Evolutionary conservation across 2,797 vertebrate genomes (phyloP).

Genomic region (Percopsis omiscomaycus): DNA sequence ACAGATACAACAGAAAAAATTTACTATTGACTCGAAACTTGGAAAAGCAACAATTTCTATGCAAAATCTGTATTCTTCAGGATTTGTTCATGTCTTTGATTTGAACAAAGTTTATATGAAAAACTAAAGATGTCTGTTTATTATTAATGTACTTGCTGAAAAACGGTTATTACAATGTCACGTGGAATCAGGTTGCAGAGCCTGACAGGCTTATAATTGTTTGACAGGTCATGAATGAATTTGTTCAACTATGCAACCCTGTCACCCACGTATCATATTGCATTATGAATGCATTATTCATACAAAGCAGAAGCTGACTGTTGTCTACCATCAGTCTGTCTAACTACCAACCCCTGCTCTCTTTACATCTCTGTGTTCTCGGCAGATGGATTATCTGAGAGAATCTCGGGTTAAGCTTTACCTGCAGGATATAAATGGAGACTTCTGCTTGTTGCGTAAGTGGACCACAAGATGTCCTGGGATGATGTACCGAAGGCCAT

Average conservation of each 20-base stretch:
- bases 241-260: slow-evolving; percentile 16
- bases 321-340: neutral
- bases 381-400: slow-evolving; percentile 56
- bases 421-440: slow-evolving; percentile 71
- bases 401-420: slow-evolving; percentile 58
- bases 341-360: neutral
- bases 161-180: slow-evolving; percentile 4
- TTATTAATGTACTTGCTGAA: slow-evolving; percentile 1
- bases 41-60: no score
- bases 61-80: neutral
- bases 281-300: slow-evolving; percentile 56
- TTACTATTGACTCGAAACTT: no score
- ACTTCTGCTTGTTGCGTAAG: slow-evolving; percentile 60
- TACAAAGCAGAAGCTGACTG: slow-evolving; percentile 12
- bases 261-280: slow-evolving; percentile 41
- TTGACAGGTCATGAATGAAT: slow-evolving; percentile 6
- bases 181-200: slow-evolving; percentile 21
- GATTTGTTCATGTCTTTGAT: neutral
- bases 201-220: slow-evolving; percentile 21
- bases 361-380: slow-evolving; percentile 22
- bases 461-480: slow-evolving; percentile 47
- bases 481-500: slow-evolving; percentile 25
- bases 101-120: slow-evolving; percentile 1
- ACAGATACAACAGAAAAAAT: no score
- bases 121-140: slow-evolving; percentile 1